Conservation (phyloP, 2,797 vertebrate species). For the Rhadinocentrus ornatus region DNA sequence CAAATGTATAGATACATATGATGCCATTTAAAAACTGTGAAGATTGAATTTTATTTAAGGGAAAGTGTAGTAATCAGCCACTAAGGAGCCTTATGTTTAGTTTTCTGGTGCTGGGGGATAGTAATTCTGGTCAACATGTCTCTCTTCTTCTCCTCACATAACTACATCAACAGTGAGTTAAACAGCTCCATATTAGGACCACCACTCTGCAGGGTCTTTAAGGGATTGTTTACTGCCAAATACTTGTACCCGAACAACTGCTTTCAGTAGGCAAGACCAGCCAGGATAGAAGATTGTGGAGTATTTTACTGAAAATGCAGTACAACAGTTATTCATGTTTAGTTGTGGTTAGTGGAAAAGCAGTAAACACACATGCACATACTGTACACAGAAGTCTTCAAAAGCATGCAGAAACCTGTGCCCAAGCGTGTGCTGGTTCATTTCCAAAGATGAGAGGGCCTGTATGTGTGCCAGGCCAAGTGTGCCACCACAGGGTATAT, state of each 20-base stretch:
- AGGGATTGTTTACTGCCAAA: conserved; percentile 65
- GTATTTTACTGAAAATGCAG: conserved; percentile 10
- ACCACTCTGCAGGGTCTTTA: conserved; percentile 37
- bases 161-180: conserved; percentile 43
- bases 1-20: too few species aligned
- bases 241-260: conserved; percentile 47
- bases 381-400: conserved; percentile 3
- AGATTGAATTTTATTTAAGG: conserved; percentile 10
- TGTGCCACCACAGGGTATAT: conserved; percentile 36
- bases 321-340: conserved; percentile 12
- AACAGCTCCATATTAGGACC: conserved; percentile 75
- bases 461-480: conserved; percentile 35
- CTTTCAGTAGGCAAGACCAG: conserved; percentile 29
- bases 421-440: conserved; percentile 1
- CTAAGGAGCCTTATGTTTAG: conserved; percentile 30
- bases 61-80: conserved; percentile 4
- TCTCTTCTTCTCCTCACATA: conserved; percentile 13
- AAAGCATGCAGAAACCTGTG: conserved; percentile 13
- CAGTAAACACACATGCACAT: conserved; percentile 10
- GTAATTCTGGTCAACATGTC: conserved; percentile 20
- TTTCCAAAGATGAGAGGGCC: not conserved
- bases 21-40: too few species aligned
- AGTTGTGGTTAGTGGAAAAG: not conserved
- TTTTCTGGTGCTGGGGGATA: conserved; percentile 26
- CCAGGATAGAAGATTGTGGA: not conserved